Base-by-base conservation (phyloP, 2,797 vertebrate genomes). In the Meriones psammophilus region DNA sequence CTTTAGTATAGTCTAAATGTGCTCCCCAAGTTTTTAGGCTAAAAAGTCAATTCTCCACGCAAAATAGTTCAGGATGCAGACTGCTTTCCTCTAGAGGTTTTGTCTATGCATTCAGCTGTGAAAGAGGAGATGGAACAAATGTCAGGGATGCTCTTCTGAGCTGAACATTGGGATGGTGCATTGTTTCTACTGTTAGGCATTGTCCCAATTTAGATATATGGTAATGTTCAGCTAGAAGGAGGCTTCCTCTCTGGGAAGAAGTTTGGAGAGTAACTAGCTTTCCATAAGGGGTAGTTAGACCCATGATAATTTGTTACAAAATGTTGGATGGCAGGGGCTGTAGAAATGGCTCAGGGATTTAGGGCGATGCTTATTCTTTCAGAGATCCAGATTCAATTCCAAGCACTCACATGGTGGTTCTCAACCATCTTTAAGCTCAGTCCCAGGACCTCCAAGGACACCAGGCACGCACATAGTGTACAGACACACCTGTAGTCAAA, bases 251-350 rank as follows among this genome's bases (percentile, higher is more conserved):
- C 50, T 60, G 64, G 50, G 66, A 92, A 66, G 76, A 92, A 80
- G 54, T 76, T 92, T 58, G 66, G 36, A 36, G 81, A 83, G n/a
- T 68, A 83, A 71, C 54, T 94, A 88, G 14, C 36, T 50, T 95
- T n/a, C 36, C 64, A 88, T n/a, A 84, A 62, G 13, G 6, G 46
- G 58, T 60, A 89, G 22, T 92, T 80, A 94, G 73, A 24, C n/a
- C 20, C 36, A 26, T 89, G 30, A 8, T 24, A 26, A 79, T 78
- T 73, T 85, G 74, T 69, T 79, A 91, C 46, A 91, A 50, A 88
- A 33, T 69, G 78, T 74, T 76, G 73, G 62, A 39, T 92, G 56
- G 2, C 14, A 83, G 15, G 36, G 36, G 5, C 18, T 85, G 3
- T 68, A 85, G 83, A 85, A 46, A 68, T 68, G 30, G 30, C 64